A percentile compares a stretch with the other conserved stretches of the same genome.
These are phyloP conservation scores for Triops cancriformis DNA, from an alignment of 1,140 invertebrate species.

Conservation along the genomic window DNA sequence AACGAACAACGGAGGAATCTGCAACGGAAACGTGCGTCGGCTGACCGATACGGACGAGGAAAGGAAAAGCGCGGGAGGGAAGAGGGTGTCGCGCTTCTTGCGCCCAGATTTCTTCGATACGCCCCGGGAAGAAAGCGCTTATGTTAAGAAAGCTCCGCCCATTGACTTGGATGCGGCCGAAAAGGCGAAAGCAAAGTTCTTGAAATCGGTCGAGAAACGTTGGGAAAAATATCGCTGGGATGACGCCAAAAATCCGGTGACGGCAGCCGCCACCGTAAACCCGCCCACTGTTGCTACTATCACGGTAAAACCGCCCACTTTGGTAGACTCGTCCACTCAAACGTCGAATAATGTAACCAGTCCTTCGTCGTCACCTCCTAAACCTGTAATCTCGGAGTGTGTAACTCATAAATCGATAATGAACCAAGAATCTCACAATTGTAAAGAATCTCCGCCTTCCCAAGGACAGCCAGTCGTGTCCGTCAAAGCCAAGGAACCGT, in stretches of 20 bases:
- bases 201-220: slow-evolving; percentile 43
- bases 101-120: slow-evolving; percentile 69
- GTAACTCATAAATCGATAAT: not conserved
- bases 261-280: not conserved
- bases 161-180: slow-evolving; percentile 46
- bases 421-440: not conserved
- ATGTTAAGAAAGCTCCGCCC: slow-evolving; percentile 46
- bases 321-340: slow-evolving; percentile 15
- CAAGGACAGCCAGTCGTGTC: not conserved
- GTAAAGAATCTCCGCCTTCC: not conserved
- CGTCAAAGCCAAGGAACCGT: not conserved
- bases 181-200: slow-evolving; percentile 38
- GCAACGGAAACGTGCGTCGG: slow-evolving; percentile 17
- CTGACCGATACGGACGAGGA: not conserved
- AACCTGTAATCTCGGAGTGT: slow-evolving; percentile 3
- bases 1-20: not conserved
- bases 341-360: not conserved
- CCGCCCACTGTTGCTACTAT: too few species aligned
- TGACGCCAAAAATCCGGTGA: slow-evolving; percentile 4
- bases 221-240: slow-evolving; percentile 41
- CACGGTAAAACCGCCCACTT: too few species aligned
- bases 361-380: slow-evolving; percentile 25
- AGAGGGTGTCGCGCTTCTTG: slow-evolving; percentile 37
- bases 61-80: not conserved
- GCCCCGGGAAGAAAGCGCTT: slow-evolving; percentile 56